Percentiles rank a stretch among this genome's conserved stretches.
phyloP scores from a whole-genome alignment of 2,797 vertebrate species.

The Rhynchotus rufescens region DNA sequence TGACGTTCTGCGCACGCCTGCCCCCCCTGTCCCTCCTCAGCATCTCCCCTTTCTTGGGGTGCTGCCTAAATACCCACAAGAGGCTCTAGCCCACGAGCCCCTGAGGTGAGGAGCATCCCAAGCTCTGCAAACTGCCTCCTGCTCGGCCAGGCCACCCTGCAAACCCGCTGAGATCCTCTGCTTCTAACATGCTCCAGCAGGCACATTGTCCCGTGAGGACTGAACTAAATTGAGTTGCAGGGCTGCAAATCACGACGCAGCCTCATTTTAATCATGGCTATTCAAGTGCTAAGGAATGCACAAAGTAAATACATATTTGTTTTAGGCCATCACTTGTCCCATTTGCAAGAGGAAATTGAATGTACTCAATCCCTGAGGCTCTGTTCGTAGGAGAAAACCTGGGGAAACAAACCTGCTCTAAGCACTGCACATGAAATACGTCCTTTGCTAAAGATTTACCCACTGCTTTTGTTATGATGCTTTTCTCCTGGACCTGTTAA shows the following conservation, averaged over 20 bases:
- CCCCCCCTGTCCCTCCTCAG: not conserved
- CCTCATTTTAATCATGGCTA: constrained; percentile 45
- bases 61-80: not conserved
- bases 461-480: not conserved
- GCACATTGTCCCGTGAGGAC: constrained; percentile 30
- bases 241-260: constrained; percentile 44
- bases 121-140: not conserved
- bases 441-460: not conserved
- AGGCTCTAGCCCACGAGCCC: not conserved
- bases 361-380: not conserved
- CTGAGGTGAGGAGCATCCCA: not conserved
- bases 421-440: not conserved
- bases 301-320: constrained; percentile 53
- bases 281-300: constrained; percentile 55
- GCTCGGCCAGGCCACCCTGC: not conserved
- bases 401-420: not conserved
- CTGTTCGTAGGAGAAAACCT: not conserved
- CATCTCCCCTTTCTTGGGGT: not conserved
- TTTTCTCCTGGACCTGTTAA: not conserved
- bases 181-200: constrained; percentile 41
- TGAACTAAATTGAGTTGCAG: constrained; percentile 24
- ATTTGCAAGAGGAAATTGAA: constrained; percentile 42
- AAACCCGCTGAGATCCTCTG: constrained; percentile 31
- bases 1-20: not conserved
- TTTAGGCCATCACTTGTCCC: not conserved